Percentiles rank a stretch among this genome's conserved stretches.
These are phyloP conservation scores for Strix aluco DNA, from an alignment of 2,113 vertebrate species.

Conservation along the genomic window DNA sequence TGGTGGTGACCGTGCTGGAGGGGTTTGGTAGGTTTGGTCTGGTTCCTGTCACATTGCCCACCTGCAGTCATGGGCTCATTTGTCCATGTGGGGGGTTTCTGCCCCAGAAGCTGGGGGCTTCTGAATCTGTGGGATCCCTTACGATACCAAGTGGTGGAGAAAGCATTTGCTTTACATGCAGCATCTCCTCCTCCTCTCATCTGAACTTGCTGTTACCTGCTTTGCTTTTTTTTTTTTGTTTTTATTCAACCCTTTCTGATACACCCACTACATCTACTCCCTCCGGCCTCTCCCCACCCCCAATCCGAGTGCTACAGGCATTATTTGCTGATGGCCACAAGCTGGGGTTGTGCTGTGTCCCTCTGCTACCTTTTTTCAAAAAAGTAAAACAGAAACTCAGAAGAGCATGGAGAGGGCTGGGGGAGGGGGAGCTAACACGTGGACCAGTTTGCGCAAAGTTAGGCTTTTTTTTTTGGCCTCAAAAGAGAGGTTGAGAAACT, in stretches of 20 bases:
- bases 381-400: background rate
- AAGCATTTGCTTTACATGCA: background rate
- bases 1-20: background rate
- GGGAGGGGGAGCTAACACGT: background rate
- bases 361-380: background rate
- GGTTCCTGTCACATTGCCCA: background rate
- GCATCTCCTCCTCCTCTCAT: background rate
- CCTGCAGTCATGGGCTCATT: background rate
- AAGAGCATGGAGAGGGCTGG: background rate
- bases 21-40: background rate
- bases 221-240: background rate
- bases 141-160: background rate
- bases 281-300: background rate
- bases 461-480: background rate
- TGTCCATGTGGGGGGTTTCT: background rate
- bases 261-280: fast-evolving
- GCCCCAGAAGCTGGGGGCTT: background rate
- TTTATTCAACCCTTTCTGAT: background rate
- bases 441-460: background rate
- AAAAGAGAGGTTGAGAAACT: background rate
- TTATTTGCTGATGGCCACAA: background rate
- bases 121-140: background rate
- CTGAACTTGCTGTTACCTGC: background rate
- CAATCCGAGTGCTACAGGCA: fast-evolving
- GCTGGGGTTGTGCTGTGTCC: background rate